These are phyloP conservation scores for Thripadectes ignobilis DNA, from an alignment of 2,797 vertebrate species.

Conservation along the genomic window DNA sequence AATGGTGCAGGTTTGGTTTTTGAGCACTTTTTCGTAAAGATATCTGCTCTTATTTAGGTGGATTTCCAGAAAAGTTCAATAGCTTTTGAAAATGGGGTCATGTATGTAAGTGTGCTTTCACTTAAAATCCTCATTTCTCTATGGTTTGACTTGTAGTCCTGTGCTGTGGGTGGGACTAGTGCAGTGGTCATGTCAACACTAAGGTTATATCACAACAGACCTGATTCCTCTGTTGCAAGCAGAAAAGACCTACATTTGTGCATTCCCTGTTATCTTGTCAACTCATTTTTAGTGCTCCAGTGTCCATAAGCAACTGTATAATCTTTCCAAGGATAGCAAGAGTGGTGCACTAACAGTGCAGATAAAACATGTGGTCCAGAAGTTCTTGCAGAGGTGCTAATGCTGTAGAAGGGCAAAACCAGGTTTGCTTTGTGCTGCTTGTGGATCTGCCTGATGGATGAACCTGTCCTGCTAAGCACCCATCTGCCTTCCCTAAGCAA, in stretches of 20 bases:
- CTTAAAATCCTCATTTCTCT: background rate
- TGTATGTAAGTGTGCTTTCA: background rate
- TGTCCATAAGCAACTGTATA: background rate
- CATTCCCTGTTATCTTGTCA: background rate
- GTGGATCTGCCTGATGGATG: background rate
- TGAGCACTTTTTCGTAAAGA: background rate
- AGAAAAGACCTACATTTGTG: background rate
- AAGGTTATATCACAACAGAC: background rate
- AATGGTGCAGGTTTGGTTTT: background rate
- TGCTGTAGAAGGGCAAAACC: background rate
- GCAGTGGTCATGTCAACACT: background rate
- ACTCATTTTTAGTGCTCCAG: background rate
- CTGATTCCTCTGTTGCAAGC: background rate
- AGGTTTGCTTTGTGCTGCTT: background rate
- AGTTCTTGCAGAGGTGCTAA: background rate
- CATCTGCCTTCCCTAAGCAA: background rate
- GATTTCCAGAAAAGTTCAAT: background rate
- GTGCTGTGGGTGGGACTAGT: background rate
- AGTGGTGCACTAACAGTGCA: background rate
- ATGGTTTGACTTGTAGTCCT: background rate
- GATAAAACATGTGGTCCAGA: background rate
- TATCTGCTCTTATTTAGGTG: background rate
- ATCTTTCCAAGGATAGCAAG: background rate
- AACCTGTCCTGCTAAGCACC: background rate
- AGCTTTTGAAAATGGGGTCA: background rate